Base-by-base conservation (phyloP, 2,797 vertebrate genomes). In the Anguilla marmorata region DNA sequence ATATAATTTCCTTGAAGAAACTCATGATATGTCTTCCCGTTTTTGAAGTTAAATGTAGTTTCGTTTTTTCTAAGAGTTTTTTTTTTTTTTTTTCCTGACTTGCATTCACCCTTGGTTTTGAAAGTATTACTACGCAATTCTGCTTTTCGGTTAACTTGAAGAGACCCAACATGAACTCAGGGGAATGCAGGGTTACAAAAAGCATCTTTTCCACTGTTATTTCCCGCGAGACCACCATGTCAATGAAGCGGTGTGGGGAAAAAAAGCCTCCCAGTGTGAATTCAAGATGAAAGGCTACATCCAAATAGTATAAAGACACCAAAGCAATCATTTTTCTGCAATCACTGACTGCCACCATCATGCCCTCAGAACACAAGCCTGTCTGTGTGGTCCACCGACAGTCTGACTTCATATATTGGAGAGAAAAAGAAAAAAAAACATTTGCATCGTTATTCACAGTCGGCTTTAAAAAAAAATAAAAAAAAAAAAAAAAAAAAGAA, bases 251-350 rank as follows among this genome's bases (percentile, higher is more conserved):
- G 80, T 54, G n/a, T 27, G 30, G 27, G 6, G 41, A 48, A 82
- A 83, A 83, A 45, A 72, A 45, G 83, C 45, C 58, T 86, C 58
- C 69, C 85, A 82, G 88, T 63, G 76, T 82, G 88, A 86, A 86
- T 83, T 63, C 74, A 58, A 86, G 88, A 88, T 88, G 85, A 88
- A 86, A 83, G 88, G 52, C 72, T 41, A 60, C 54, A 16, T 48
- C 27, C 86, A 76, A 86, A 45, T 52, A 79, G 85, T 48, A 72
- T 63, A 45, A 76, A 56, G 84, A 48, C 74, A 58, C 87, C 87
- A 79, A 24, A 45, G 52, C 84, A 79, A 50, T 79, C 83, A 84
- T 30, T 74, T 58, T 74, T 87, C 24, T 37, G 24, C 63, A 56
- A 54, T 63, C 21, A 48, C 2, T 27, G 37, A n/a, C 54, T 56